A percentile compares a stretch with the other conserved stretches of the same genome.
Evolutionary conservation across 2,888 invertebrate species (phyloP).

Genomic region (Ectropis crepuscularia): DNA sequence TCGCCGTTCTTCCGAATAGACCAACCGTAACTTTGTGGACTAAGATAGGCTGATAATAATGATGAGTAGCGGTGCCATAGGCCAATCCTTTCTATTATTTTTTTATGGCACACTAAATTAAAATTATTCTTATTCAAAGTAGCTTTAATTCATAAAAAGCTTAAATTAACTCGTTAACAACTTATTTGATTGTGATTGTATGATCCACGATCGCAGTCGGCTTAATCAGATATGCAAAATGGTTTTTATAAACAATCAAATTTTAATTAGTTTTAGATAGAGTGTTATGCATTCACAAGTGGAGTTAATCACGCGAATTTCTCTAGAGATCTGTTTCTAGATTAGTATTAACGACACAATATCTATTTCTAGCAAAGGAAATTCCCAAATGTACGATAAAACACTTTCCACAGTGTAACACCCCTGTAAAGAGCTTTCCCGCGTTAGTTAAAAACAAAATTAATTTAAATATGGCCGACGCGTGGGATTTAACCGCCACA

Average conservation of each 20-base stretch:
- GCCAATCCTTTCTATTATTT: too few species aligned
- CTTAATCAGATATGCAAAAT: background rate
- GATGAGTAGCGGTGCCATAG: too few species aligned
- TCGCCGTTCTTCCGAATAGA: too few species aligned
- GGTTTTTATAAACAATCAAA: background rate
- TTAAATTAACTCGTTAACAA: too few species aligned
- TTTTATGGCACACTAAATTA: too few species aligned
- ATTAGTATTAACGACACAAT: slow-evolving; percentile 41
- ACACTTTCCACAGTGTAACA: slow-evolving; percentile 60
- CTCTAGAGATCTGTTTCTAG: slow-evolving; percentile 35
- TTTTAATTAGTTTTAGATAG: slow-evolving; percentile 1
- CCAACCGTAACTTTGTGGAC: too few species aligned
- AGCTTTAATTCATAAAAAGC: too few species aligned
- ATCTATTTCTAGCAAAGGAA: slow-evolving; percentile 44
- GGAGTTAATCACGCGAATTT: slow-evolving; percentile 20
- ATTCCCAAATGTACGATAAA: slow-evolving; percentile 57
- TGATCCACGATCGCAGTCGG: too few species aligned
- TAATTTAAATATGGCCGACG: slow-evolving; percentile 72
- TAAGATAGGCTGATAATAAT: too few species aligned
- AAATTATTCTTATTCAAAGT: too few species aligned
- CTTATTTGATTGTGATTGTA: too few species aligned
- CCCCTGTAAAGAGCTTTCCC: slow-evolving; percentile 65
- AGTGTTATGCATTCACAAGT: slow-evolving; percentile 7
- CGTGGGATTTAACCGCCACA: slow-evolving; percentile 69
- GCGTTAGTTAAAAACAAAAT: slow-evolving; percentile 72